Evolutionary conservation across 2,113 vertebrate species (phyloP).

Genomic region (Hippoglossus stenolepis): DNA sequence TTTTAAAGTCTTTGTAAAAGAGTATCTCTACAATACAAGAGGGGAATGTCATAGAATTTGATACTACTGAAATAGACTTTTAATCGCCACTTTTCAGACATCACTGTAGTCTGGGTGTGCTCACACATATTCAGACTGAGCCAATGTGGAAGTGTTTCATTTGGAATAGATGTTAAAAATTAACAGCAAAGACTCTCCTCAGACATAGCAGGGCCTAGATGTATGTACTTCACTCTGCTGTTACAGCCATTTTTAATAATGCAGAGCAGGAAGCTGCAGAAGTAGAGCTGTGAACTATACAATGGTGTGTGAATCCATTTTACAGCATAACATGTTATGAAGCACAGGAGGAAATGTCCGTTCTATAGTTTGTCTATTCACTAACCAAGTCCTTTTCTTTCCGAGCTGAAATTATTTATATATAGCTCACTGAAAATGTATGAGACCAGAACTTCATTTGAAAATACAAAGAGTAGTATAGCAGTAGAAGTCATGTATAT

Average conservation of each 20-base stretch:
- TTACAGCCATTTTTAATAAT: constrained; percentile 61
- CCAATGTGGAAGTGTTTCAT: constrained; percentile 41
- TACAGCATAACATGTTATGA: constrained; percentile 27
- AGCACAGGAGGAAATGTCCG: background rate
- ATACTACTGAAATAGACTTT: background rate
- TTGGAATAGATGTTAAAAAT: constrained; percentile 59
- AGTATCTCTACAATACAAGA: background rate
- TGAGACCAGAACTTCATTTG: background rate
- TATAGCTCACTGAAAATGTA: background rate
- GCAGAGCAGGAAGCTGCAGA: constrained; percentile 47
- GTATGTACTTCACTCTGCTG: constrained; percentile 36
- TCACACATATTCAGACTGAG: constrained; percentile 31
- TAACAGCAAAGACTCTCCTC: constrained; percentile 32
- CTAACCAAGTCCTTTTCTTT: background rate
- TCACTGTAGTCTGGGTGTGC: constrained; percentile 10
- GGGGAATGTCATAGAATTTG: background rate
- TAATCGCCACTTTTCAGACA: constrained; percentile 8
- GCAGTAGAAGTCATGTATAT: no score
- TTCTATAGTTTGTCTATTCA: background rate
- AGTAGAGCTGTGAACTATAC: constrained; percentile 24
- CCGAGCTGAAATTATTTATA: background rate
- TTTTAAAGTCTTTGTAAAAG: background rate
- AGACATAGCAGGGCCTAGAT: constrained; percentile 19
- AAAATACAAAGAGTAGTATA: background rate
- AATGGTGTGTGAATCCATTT: constrained; percentile 35